phyloP scores from a whole-genome alignment of 2,113 vertebrate genomes.

The Thinocorus orbignyianus region DNA sequence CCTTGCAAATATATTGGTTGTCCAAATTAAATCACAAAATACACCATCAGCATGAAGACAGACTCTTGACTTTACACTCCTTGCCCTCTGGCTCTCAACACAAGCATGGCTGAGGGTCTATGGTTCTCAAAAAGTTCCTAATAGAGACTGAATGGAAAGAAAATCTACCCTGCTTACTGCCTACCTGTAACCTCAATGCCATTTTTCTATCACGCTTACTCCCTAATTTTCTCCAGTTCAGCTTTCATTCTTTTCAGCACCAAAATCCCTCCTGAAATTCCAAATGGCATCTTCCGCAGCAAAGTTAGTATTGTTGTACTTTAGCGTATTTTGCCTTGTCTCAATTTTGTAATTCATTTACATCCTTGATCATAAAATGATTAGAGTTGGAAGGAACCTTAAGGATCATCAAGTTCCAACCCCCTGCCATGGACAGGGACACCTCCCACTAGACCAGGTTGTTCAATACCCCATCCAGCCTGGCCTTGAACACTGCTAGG shows the following conservation, averaged over 20 bases:
- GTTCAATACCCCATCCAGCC: too few species aligned
- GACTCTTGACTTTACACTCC: neutral
- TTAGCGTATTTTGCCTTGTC: neutral
- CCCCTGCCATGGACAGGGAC: too few species aligned
- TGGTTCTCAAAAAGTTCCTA: neutral
- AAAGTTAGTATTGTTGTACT: neutral
- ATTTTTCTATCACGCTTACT: neutral
- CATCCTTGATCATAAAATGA: neutral
- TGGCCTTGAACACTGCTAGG: too few species aligned
- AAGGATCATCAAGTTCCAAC: too few species aligned
- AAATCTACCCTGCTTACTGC: neutral
- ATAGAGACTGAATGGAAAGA: neutral
- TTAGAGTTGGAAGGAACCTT: too few species aligned
- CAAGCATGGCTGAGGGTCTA: neutral
- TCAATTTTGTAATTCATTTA: neutral
- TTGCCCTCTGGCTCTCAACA: neutral
- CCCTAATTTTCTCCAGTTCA: neutral
- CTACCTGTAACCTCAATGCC: neutral
- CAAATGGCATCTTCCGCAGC: neutral
- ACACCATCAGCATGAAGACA: neutral
- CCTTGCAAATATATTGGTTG: neutral
- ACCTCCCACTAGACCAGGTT: too few species aligned
- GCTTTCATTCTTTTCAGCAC: neutral
- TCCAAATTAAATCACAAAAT: neutral
- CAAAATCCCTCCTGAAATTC: neutral